Evolutionary conservation across 2,113 vertebrate species (phyloP).

Genomic region (Neolamprologus toae): DNA sequence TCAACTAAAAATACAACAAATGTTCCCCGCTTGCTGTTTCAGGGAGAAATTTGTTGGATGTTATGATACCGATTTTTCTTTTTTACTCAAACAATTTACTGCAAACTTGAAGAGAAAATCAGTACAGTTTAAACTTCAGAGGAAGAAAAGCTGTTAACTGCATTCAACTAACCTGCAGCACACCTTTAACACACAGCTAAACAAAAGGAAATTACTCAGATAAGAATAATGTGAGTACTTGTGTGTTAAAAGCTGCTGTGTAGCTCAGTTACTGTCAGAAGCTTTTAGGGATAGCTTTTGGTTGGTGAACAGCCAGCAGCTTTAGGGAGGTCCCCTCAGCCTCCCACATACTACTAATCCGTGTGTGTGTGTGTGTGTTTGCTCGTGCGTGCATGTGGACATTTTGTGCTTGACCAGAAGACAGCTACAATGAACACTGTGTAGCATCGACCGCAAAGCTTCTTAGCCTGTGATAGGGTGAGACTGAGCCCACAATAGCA

Average conservation of each 20-base stretch:
- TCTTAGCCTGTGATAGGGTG: conserved; percentile 54
- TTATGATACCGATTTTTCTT: neutral
- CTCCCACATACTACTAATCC: conserved; percentile 55
- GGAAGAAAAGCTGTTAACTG: neutral
- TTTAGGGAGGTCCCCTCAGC: conserved; percentile 55
- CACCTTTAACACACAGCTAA: neutral
- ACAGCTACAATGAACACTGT: conserved; percentile 43
- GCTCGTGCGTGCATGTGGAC: neutral
- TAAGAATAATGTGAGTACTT: neutral
- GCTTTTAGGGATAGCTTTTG: conserved; percentile 29
- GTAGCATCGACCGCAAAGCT: conserved; percentile 55
- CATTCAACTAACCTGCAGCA: neutral
- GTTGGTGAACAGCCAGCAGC: conserved; percentile 40
- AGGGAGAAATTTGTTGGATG: conserved; percentile 44
- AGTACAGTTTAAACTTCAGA: neutral
- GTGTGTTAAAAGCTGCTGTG: neutral
- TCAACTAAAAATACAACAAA: conserved; percentile 41
- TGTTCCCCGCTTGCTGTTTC: neutral
- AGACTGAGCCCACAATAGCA: conserved; percentile 65
- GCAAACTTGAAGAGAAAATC: neutral
- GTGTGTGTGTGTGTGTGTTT: neutral
- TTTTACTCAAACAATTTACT: neutral
- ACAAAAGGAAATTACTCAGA: neutral
- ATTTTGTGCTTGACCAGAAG: conserved; percentile 48
- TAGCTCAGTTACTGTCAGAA: conserved; percentile 4